Conservation (phyloP, 2,797 vertebrate species). For the Sebastes taczanowskii region DNA sequence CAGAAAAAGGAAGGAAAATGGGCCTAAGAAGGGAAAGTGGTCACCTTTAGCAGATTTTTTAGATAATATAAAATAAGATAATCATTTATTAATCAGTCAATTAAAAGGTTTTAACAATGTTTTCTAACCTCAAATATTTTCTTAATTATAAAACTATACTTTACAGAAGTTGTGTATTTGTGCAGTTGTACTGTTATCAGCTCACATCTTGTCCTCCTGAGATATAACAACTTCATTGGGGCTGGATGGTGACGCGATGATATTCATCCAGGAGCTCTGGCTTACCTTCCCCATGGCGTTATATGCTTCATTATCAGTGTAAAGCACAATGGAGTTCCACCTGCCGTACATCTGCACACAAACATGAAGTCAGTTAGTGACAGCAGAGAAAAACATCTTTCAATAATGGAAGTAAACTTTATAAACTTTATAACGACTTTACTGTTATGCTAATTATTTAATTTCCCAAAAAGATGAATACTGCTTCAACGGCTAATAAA, state of each 20-base stretch:
- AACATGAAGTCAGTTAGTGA: neutral
- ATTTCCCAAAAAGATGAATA: neutral
- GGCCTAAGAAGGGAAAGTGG: too few species aligned
- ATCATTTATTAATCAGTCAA: too few species aligned
- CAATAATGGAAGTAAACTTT: too few species aligned
- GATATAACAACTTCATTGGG: fast-evolving
- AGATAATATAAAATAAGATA: too few species aligned
- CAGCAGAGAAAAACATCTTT: neutral
- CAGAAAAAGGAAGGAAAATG: too few species aligned
- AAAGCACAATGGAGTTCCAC: neutral
- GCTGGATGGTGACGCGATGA: fast-evolving
- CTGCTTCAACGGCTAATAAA: neutral
- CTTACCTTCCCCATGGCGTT: neutral
- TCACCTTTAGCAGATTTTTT: too few species aligned
- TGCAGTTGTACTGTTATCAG: neutral
- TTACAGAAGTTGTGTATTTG: neutral
- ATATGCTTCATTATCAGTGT: neutral
- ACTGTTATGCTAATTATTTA: too few species aligned
- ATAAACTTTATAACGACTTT: too few species aligned
- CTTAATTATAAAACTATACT: neutral
- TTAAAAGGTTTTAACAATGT: neutral
- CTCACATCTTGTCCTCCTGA: slow-evolving; percentile 40
- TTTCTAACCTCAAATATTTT: neutral
- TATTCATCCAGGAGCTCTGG: neutral
- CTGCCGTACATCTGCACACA: slow-evolving; percentile 11